Evolutionary conservation across 2,888 invertebrate species (phyloP), one percentile per base, ranked within the genome.

Genomic region (Phengaris arion): DNA sequence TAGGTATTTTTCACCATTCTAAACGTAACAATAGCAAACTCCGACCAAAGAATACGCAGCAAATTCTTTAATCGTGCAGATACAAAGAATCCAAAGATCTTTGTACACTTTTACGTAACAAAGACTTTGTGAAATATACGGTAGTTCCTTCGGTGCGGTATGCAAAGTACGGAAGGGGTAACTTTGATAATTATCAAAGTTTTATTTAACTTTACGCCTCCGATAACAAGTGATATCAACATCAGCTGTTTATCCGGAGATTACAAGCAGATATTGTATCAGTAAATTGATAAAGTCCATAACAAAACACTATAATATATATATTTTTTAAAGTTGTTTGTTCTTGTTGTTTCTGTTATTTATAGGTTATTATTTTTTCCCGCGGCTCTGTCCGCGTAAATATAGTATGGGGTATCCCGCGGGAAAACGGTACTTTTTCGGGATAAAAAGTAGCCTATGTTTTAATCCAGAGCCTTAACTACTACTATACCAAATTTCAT

Each of bases 151-250:
- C 52, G 72, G 52, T 35, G 12, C 54, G 72, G 72, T 72, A 72
- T 54, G 72, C 72, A 72, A 72, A 72, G 54, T 54, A 7, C 52
- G n/a, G 52, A 13, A 35, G 54, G 22, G 54, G 35, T 15, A 72
- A 72, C 72, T 72, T 72, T 72, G 35, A 54, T 72, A 72, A 72
- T 72, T 72, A 72, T 72, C 54, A 72, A 72, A 72, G 72, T 72
- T 72, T 54, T 72, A 72, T 72, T 72, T 72, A 70, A 72, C 72
- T 72, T 72, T 72, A 10, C 52, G 72, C 72, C 54, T 54, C 52
- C 54, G 35, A 72, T 22, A 70, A 70, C 68, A 68, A 68, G 68
- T 68, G 45, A 7, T 46, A 69, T 59, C 15, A 59, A 9, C 48
- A 46, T 69, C 69, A 48, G 8, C 69, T 46, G 59, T 59, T 59